Evolutionary conservation across 2,113 vertebrate genomes (phyloP).

Genomic region (Pitta sordida): DNA sequence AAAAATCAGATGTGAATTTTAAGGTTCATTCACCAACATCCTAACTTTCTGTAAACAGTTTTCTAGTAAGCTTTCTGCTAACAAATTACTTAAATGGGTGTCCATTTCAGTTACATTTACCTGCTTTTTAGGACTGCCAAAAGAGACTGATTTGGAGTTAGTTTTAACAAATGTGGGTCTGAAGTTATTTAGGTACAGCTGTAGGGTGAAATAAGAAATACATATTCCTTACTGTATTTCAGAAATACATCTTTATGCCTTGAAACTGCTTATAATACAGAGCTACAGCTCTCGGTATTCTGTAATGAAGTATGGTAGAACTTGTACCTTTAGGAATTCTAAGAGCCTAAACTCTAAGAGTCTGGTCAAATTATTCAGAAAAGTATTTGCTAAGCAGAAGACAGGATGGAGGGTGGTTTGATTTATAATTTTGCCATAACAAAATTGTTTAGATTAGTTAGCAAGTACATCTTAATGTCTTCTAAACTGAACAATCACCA

Average conservation of each 20-base stretch:
- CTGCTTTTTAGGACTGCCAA: neutral
- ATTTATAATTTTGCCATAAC: neutral
- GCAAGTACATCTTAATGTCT: neutral
- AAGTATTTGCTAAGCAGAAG: neutral
- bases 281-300: neutral
- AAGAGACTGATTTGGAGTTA: neutral
- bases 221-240: neutral
- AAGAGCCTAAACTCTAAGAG: neutral
- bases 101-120: neutral
- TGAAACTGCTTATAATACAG: neutral
- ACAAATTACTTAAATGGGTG: neutral
- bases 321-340: neutral
- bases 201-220: neutral
- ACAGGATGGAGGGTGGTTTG: neutral
- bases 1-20: neutral
- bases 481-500: neutral
- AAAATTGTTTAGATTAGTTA: neutral
- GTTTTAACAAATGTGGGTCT: neutral
- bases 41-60: neutral
- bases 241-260: neutral
- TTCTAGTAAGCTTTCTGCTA: neutral
- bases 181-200: neutral
- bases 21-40: neutral
- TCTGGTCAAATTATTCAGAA: neutral
- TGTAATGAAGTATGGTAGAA: neutral